Conservation (phyloP, 2,888 invertebrate genomes). For the Caenorhabditis japonica region DNA sequence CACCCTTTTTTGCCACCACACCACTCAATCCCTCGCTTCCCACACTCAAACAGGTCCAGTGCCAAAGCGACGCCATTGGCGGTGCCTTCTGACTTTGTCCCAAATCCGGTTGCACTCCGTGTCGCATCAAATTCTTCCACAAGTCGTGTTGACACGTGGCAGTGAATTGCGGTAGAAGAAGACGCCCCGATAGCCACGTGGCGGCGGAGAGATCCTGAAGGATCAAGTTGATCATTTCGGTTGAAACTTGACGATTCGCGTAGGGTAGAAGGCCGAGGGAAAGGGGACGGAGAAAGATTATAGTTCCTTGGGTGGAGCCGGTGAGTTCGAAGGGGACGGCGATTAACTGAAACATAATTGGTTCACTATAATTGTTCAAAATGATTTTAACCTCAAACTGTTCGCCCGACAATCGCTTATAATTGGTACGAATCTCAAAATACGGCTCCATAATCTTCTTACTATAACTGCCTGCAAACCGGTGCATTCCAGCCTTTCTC, state of each 20-base stretch:
- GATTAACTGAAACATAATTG: constrained; percentile 24
- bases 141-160: constrained; percentile 27
- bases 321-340: constrained; percentile 19
- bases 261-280: constrained; percentile 37
- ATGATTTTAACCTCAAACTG: constrained; percentile 33
- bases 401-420: constrained; percentile 1
- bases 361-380: no score
- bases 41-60: constrained; percentile 35
- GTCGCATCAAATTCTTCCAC: constrained; percentile 46
- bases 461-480: constrained; percentile 35
- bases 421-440: constrained; percentile 35
- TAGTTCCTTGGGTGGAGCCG: constrained; percentile 1
- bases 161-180: constrained; percentile 33
- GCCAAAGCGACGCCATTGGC: constrained; percentile 41
- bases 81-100: constrained; percentile 41
- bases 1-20: not conserved
- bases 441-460: constrained; percentile 30
- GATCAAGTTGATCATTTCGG: constrained; percentile 5
- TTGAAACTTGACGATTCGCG: constrained; percentile 21
- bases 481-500: constrained; percentile 11
- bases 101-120: constrained; percentile 44
- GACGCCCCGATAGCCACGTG: not conserved
- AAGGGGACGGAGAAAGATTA: constrained; percentile 40
- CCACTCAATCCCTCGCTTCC: constrained; percentile 20
- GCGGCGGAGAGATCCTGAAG: constrained; percentile 3